Evolutionary conservation across 1,140 invertebrate genomes (phyloP).

Genomic region (Paramacrobiotus metropolitanus): DNA sequence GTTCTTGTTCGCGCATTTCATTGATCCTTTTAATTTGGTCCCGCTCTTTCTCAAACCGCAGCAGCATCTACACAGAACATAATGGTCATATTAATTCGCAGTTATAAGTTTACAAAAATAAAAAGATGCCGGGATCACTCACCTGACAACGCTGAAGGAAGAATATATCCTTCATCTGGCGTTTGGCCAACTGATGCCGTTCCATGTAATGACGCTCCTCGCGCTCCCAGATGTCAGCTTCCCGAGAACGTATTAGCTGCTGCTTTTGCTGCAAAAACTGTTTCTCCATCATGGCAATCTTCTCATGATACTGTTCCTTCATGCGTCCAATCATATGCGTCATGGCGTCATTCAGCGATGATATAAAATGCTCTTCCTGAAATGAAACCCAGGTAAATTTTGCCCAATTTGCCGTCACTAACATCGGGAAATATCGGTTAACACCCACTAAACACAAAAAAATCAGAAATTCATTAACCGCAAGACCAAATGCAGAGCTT

Average conservation of each 20-base stretch:
- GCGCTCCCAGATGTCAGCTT: conserved; percentile 80
- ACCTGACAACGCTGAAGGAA: conserved; percentile 69
- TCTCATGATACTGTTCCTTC: conserved; percentile 69
- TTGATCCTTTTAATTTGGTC: conserved; percentile 60
- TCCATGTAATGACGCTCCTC: conserved; percentile 93
- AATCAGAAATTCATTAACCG: too few relatives aligned
- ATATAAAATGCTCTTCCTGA: conserved; percentile 58
- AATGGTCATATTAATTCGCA: conserved; percentile 9
- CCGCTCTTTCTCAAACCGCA: conserved; percentile 72
- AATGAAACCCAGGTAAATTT: conserved; percentile 10
- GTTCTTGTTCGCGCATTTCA: conserved; percentile 64
- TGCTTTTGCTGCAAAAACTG: conserved; percentile 94
- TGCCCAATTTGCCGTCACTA: too few relatives aligned
- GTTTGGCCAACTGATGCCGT: conserved; percentile 75
- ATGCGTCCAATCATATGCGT: conserved; percentile 50
- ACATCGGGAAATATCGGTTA: too few relatives aligned
- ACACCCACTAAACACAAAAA: too few relatives aligned
- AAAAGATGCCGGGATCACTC: background rate
- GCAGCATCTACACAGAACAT: conserved; percentile 37
- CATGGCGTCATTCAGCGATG: conserved; percentile 65
- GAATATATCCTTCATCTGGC: conserved; percentile 91
- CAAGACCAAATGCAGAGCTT: too few relatives aligned
- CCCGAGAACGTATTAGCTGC: conserved; percentile 45
- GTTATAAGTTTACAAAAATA: background rate
- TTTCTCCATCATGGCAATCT: conserved; percentile 72